Evolutionary conservation across 2,113 vertebrate genomes (phyloP).

Genomic region (Ctenomys sociabilis): DNA sequence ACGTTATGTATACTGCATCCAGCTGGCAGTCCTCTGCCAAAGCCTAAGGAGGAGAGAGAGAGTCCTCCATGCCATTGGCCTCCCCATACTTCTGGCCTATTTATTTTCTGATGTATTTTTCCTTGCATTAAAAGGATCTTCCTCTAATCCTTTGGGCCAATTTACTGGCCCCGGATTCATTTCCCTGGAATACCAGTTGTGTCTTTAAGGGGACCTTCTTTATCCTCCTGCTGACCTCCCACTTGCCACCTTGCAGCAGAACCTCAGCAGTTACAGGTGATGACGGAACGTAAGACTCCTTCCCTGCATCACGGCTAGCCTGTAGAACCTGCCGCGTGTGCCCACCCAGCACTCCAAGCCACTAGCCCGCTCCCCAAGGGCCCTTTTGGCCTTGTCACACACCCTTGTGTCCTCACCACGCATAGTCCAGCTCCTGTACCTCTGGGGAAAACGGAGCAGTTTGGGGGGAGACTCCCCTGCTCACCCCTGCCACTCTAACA

Average conservation of each 20-base stretch:
- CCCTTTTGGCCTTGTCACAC: neutral
- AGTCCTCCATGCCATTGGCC: neutral
- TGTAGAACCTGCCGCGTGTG: constrained; percentile 61
- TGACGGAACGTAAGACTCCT: constrained; percentile 19
- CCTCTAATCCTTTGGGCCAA: constrained; percentile 67
- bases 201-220: constrained; percentile 44
- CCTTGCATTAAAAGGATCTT: constrained; percentile 71
- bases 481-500: constrained; percentile 8
- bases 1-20: neutral
- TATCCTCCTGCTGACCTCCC: constrained; percentile 6
- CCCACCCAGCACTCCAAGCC: neutral
- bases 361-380: neutral
- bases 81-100: constrained; percentile 65
- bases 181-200: constrained; percentile 62
- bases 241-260: constrained; percentile 29
- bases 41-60: constrained; percentile 36
- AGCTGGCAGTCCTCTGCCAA: constrained; percentile 65
- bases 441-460: constrained; percentile 63
- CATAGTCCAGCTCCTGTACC: constrained; percentile 1
- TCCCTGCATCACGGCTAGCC: constrained; percentile 43
- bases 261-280: neutral
- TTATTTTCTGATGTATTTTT: constrained; percentile 76
- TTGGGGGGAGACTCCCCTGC: neutral
- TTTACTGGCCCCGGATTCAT: constrained; percentile 75
- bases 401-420: neutral